Conservation (phyloP, 2,113 vertebrate species). For the Rhea pennata region DNA sequence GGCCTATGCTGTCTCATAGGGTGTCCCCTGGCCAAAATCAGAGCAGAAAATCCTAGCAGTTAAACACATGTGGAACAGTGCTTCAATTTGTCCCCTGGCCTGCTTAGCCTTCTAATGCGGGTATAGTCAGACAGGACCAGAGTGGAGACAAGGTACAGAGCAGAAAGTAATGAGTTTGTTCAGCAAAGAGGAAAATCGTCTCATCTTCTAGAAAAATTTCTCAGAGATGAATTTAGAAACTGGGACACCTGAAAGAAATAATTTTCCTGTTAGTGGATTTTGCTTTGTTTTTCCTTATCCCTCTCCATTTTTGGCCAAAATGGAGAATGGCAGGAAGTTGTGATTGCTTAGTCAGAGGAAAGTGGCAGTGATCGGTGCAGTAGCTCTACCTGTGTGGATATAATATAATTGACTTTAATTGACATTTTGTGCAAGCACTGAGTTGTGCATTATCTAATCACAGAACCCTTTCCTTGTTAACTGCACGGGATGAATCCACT, state of each 20-base stretch:
- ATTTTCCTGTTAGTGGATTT: background rate
- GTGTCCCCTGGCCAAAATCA: background rate
- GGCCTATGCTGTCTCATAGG: background rate
- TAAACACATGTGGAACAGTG: background rate
- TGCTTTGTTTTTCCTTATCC: background rate
- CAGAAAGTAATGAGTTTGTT: accelerated
- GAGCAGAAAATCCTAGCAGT: background rate
- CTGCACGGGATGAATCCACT: background rate
- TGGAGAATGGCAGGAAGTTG: background rate
- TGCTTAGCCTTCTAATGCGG: background rate
- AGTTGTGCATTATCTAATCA: background rate
- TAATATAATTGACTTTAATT: background rate
- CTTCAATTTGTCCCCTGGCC: background rate
- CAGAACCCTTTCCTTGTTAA: background rate
- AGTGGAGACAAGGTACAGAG: background rate
- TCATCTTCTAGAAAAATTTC: background rate
- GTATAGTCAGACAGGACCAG: background rate
- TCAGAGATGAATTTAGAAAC: background rate
- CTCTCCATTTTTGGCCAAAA: background rate
- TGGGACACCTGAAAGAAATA: background rate
- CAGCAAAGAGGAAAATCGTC: background rate
- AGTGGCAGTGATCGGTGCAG: background rate
- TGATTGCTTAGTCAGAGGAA: background rate
- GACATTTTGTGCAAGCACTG: background rate
- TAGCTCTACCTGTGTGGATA: background rate